Evolutionary conservation across 2,888 invertebrate species (phyloP), one percentile per base, ranked within the genome.

Genomic region (Schizaphis graminum): DNA sequence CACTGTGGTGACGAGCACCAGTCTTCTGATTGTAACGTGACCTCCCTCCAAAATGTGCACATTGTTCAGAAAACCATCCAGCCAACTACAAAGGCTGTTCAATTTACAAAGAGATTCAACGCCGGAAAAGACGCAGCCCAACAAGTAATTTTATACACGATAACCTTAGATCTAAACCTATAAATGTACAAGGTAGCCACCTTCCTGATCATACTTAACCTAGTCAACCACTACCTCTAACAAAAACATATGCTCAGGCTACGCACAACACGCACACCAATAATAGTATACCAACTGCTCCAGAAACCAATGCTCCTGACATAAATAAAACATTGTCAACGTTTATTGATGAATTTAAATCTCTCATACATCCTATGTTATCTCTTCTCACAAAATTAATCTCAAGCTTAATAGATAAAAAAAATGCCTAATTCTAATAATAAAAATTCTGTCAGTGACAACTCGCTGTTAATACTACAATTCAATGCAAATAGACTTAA

Each of bases 321-420:
- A 84, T 91, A 91, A 91, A 53, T 35, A 91, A 91, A 84, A 26
- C 53, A 56, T 53, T 91, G 84, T 13, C 91, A 7, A 24, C 28
- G 26, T 91, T 84, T 53, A 3, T 90, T 47, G 49, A 90, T 7
- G 67, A 90, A 90, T 47, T 67, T n/a, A 90, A 91, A 91, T 84
- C 47, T 41, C 35, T 91, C 49, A 91, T 91, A 0, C 84, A 53
- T 24, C 91, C 84, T n/a, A 84, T 91, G 35, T n/a, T 91, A 77
- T 28, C 91, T 84, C 91, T 91, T 53, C 84, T 91, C 11, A 91
- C 84, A 53, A 91, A 84, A 91, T 49, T 84, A 90, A 91, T 84
- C n/a, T 77, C 91, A 53, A 91, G 84, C 77, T 84, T 91, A 77
- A 47, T 91, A n/a, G 77, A 91, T 77, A 57, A 26, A 77, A 91